phyloP scores from a whole-genome alignment of 2,113 vertebrate species.

The Crotalus helleri region DNA sequence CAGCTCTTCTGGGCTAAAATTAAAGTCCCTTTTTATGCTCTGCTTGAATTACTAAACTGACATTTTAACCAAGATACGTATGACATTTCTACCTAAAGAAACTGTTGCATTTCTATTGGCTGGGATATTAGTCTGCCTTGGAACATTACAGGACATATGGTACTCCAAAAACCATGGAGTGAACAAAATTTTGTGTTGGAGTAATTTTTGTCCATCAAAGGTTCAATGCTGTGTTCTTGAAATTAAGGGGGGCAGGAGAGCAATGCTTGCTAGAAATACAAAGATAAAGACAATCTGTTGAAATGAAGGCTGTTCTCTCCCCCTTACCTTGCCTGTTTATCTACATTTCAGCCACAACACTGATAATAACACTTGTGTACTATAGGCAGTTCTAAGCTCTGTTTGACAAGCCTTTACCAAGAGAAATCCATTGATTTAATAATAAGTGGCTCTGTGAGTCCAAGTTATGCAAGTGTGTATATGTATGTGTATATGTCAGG shows the following conservation, averaged over 20 bases:
- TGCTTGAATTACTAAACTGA: conserved; percentile 44
- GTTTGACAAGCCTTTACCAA: no score
- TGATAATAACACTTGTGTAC: not conserved
- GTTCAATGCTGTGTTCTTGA: conserved; percentile 44
- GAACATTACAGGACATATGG: not conserved
- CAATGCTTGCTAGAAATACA: not conserved
- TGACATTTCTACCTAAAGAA: conserved; percentile 11
- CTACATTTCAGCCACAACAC: conserved; percentile 17
- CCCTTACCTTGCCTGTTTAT: conserved; percentile 6
- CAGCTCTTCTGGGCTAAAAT: conserved; percentile 58
- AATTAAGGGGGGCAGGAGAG: not conserved
- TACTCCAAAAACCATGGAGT: conserved; percentile 6
- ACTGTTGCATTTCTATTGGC: conserved; percentile 38
- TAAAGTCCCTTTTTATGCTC: conserved; percentile 43
- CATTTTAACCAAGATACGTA: conserved; percentile 25
- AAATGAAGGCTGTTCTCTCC: not conserved
- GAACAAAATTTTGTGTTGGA: conserved; percentile 57
- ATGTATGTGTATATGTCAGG: not conserved
- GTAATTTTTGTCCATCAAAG: conserved; percentile 42
- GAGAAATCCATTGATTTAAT: not conserved
- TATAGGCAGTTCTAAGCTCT: not conserved
- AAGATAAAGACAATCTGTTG: conserved; percentile 10
- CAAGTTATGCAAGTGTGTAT: not conserved
- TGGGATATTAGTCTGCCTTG: conserved; percentile 23
- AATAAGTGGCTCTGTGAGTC: not conserved